Evolutionary conservation across 2,797 vertebrate species (phyloP).

Genomic region (Sternarchorhynchus goeldii): DNA sequence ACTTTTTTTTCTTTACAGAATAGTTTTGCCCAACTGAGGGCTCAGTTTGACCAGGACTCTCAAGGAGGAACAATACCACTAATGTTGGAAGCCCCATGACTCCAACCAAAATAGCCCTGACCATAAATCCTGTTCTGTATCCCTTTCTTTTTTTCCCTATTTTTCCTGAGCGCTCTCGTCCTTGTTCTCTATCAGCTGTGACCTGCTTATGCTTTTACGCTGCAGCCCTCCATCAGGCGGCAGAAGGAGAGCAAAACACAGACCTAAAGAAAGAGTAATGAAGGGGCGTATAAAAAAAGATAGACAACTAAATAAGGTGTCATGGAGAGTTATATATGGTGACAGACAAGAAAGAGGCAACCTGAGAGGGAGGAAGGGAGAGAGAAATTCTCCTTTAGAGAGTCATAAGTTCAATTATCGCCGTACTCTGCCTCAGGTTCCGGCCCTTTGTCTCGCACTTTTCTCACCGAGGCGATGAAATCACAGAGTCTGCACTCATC

Average conservation of each 20-base stretch:
- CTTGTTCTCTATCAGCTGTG: constrained; percentile 45
- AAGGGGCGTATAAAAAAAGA: constrained; percentile 32
- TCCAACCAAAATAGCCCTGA: constrained; percentile 58
- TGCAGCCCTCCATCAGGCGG: constrained; percentile 38
- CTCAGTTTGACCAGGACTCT: constrained; percentile 30
- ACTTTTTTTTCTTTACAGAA: constrained; percentile 31
- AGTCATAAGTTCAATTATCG: constrained; percentile 1
- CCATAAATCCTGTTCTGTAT: constrained; percentile 58
- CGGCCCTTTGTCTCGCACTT: constrained; percentile 6
- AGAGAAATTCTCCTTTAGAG: background rate
- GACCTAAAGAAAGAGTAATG: constrained; percentile 34
- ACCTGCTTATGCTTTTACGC: constrained; percentile 47
- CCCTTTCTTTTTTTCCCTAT: constrained; percentile 40
- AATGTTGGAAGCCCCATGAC: constrained; percentile 59
- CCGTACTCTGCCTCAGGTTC: constrained; percentile 16
- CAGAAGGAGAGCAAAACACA: constrained; percentile 32
- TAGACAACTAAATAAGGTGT: constrained; percentile 44
- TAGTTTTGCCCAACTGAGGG: constrained; percentile 12
- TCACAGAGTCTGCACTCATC: constrained; percentile 13
- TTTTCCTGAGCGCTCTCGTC: constrained; percentile 34
- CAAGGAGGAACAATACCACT: constrained; percentile 52
- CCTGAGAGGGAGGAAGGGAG: background rate
- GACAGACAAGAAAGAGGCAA: constrained; percentile 11
- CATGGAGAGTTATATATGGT: constrained; percentile 31
- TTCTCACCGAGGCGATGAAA: constrained; percentile 21